Percentiles rank a stretch among this genome's conserved stretches.
Conservation (phyloP, 2,888 invertebrate species). For the Chelonus formosanus region DNA sequence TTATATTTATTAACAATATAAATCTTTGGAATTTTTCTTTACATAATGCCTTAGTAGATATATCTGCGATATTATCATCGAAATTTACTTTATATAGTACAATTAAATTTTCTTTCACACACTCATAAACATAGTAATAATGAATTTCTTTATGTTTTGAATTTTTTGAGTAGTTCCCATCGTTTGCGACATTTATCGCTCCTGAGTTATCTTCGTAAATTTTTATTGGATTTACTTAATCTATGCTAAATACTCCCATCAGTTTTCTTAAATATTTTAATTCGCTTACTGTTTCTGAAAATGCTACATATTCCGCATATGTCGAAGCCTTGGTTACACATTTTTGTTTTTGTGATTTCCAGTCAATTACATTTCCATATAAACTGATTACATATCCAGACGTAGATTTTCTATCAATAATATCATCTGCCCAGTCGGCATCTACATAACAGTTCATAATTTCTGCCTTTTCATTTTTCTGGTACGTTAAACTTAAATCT, state of each 20-base stretch:
- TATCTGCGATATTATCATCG: too few species aligned
- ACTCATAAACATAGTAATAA: slow-evolving; percentile 34
- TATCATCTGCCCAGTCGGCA: too few species aligned
- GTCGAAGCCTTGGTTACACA: slow-evolving; percentile 42
- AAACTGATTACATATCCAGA: neutral
- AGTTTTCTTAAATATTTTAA: slow-evolving; percentile 40
- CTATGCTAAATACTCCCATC: slow-evolving; percentile 39
- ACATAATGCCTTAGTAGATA: too few species aligned
- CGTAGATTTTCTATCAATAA: too few species aligned
- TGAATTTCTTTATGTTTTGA: slow-evolving; percentile 37
- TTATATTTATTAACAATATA: too few species aligned
- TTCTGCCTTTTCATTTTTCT: too few species aligned
- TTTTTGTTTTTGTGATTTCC: slow-evolving; percentile 46
- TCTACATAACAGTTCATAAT: too few species aligned
- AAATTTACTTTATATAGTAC: too few species aligned
- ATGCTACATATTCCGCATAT: slow-evolving; percentile 48
- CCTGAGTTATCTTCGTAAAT: slow-evolving; percentile 33
- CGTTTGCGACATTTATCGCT: slow-evolving; percentile 28
- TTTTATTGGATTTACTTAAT: slow-evolving; percentile 30
- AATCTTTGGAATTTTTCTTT: too few species aligned
- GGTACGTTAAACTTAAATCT: too few species aligned
- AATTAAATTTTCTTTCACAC: too few species aligned
- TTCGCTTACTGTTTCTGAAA: slow-evolving; percentile 47
- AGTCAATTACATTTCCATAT: slow-evolving; percentile 13
- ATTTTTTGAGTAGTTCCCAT: slow-evolving; percentile 36